These are phyloP conservation scores for Amphibalanus amphitrite DNA, from an alignment of 1,140 invertebrate species.

Conservation along the genomic window DNA sequence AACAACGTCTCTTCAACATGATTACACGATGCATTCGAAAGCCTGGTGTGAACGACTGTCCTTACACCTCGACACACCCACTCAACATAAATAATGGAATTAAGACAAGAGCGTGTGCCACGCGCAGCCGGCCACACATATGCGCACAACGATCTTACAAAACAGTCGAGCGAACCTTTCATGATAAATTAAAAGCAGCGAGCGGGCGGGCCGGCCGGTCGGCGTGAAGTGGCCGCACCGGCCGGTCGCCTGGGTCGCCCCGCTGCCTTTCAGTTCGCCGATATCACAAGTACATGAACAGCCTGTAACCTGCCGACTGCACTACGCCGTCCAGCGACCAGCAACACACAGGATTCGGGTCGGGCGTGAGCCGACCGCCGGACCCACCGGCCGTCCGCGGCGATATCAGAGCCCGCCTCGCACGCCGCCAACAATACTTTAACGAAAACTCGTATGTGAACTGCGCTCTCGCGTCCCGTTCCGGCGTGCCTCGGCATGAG, in stretches of 20 bases:
- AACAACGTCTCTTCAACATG: background rate
- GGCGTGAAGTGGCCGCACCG: no score
- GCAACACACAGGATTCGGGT: background rate
- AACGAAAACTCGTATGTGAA: no score
- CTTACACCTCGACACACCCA: background rate
- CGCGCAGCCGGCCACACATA: no score
- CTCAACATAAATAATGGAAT: background rate
- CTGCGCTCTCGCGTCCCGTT: no score
- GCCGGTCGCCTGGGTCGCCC: background rate
- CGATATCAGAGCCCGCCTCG: background rate
- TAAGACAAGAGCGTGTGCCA: background rate
- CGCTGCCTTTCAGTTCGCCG: background rate
- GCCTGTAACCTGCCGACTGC: background rate
- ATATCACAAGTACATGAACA: background rate
- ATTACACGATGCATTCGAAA: background rate
- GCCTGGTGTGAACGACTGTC: background rate
- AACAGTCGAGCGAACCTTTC: background rate
- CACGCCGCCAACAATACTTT: no score
- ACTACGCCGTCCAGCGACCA: background rate
- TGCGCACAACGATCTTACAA: background rate
- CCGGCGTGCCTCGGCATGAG: no score
- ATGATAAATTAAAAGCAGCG: background rate
- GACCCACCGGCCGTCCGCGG: no score
- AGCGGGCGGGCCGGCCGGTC: no score
- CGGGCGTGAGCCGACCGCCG: no score